Evolutionary conservation across 2,113 vertebrate species (phyloP).

Genomic region (Tachuris rubrigastra): DNA sequence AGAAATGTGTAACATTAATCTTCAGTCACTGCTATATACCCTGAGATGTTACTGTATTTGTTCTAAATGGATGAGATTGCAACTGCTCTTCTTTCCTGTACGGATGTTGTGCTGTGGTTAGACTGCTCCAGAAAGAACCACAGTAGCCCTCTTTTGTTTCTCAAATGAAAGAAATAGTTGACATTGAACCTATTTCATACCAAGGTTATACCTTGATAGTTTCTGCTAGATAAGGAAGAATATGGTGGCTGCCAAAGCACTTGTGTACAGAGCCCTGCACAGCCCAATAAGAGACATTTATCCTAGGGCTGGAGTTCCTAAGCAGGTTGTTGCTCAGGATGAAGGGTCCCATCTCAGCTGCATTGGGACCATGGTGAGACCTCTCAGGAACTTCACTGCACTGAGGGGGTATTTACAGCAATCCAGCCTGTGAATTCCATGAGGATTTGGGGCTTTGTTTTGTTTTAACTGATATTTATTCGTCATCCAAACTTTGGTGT

Average conservation of each 20-base stretch:
- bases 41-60: not conserved
- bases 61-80: not conserved
- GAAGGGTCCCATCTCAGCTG: not conserved
- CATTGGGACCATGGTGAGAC: not conserved
- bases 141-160: not conserved
- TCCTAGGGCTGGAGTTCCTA: not conserved
- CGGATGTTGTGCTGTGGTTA: not conserved
- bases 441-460: not conserved
- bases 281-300: not conserved
- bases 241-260: not conserved
- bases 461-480: slow-evolving; percentile 18
- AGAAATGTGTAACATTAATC: not conserved
- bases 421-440: not conserved
- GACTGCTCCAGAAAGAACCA: not conserved
- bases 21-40: not conserved
- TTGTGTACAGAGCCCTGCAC: not conserved
- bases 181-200: not conserved
- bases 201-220: not conserved
- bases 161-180: not conserved
- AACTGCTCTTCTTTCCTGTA: not conserved
- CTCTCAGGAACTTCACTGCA: not conserved
- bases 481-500: not conserved
- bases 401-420: not conserved
- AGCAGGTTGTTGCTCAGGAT: not conserved
- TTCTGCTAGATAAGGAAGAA: not conserved